Base-by-base conservation (phyloP, 2,888 invertebrate species). In the Caenorhabditis drosophilae region DNA sequence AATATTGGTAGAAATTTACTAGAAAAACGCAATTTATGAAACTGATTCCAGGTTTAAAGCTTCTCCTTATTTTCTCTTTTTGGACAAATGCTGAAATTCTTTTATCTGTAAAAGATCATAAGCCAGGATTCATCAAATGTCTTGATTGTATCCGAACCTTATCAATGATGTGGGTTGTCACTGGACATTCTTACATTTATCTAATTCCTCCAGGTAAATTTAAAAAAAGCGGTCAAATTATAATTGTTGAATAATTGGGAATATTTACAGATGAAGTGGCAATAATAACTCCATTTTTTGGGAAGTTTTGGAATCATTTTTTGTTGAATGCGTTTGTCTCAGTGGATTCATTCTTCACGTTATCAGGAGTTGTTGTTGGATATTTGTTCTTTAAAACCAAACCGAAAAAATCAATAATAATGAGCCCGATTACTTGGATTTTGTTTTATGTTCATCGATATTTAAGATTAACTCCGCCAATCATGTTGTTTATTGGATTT, bases 291-390 rank as follows among this genome's bases (percentile, higher is more conserved):
- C n/a, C n/a, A n/a, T n/a, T n/a, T n/a, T n/a, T n/a, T n/a, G n/a
- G n/a, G n/a, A n/a, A n/a, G n/a, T n/a, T n/a, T 23, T 7, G 11
- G 2, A 23, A 25, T n/a, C n/a, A n/a, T n/a, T n/a, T n/a, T n/a
- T 38, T 73, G 0, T 53, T 58, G 38, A 76, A 74, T 45, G 68
- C 74, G 4, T 58, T 67, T 16, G 57, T 75, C 12, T 60, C 75
- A 22, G 78, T 78, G 0, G 79, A 79, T 45, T 67, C 78, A 0
- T 79, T 79, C 54, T 77, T 79, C 45, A 66, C 77, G 25, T 44
- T 75, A 12, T 73, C 76, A 15, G 79, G 79, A 27, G 45, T 78
- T 16, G 64, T 79, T 2, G 59, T 79, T 2, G 31, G 76, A 4
- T 79, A 71, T 48, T 34, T 76, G n/a, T 76, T 76, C 55, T 78